Evolutionary conservation across 2,888 invertebrate genomes (phyloP).

Genomic region (Tetranychus truncatus): DNA sequence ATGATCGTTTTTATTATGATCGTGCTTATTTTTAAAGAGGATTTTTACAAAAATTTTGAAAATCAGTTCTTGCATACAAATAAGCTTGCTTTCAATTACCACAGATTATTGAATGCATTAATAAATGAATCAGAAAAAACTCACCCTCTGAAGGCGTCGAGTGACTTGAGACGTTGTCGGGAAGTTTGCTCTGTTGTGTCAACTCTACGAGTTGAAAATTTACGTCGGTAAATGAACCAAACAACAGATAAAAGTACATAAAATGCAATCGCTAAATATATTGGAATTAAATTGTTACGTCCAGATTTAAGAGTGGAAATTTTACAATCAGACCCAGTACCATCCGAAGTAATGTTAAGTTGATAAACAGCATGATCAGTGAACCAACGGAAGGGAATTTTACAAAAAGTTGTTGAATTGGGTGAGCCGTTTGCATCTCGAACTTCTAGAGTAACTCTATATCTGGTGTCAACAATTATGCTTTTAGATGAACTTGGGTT

Average conservation of each 20-base stretch:
- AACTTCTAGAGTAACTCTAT: background rate
- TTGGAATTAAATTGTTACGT: conserved; percentile 4
- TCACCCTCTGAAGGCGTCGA: conserved; percentile 36
- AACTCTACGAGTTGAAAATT: background rate
- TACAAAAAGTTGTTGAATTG: background rate
- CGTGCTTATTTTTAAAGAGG: background rate
- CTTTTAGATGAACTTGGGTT: background rate
- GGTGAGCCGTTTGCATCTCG: background rate
- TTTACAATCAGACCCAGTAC: background rate
- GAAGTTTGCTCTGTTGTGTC: background rate
- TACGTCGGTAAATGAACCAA: background rate
- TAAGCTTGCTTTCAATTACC: too few relatives aligned
- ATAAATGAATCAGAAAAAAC: background rate
- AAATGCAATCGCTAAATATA: background rate
- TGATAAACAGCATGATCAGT: background rate
- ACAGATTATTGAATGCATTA: too few relatives aligned
- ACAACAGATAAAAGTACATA: background rate
- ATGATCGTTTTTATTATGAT: background rate
- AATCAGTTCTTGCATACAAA: too few relatives aligned
- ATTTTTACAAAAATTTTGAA: background rate
- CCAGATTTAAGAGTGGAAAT: background rate
- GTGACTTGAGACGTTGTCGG: conserved; percentile 16
- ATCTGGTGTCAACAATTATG: background rate
- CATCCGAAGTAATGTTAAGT: background rate
- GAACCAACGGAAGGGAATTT: background rate